Conservation (phyloP, 1,140 invertebrate species). For the Drosophila ogumai region DNA sequence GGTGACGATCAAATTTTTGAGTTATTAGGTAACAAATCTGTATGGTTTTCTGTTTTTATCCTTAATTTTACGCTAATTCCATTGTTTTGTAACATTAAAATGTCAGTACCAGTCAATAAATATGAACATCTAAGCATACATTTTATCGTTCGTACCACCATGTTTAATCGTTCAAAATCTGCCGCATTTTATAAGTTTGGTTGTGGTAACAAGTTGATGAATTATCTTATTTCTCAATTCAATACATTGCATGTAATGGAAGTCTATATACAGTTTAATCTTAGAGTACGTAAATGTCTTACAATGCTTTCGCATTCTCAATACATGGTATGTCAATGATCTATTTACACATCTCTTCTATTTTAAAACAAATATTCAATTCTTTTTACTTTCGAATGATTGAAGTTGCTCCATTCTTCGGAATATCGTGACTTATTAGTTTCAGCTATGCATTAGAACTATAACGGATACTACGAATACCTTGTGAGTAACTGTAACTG, state of each 20-base stretch:
- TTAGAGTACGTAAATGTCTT: constrained; percentile 61
- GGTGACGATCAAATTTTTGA: constrained; percentile 49
- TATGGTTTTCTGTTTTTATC: constrained; percentile 33
- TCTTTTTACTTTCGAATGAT: constrained; percentile 46
- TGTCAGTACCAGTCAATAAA: constrained; percentile 54
- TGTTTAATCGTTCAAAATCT: constrained; percentile 24
- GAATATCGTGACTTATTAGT: constrained; percentile 27
- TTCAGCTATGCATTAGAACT: constrained; percentile 67
- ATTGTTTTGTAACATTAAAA: constrained; percentile 50
- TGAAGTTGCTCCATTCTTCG: constrained; percentile 53
- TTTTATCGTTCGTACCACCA: constrained; percentile 34
- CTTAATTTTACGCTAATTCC: constrained; percentile 40
- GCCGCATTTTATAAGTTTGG: constrained; percentile 26
- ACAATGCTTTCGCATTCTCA: constrained; percentile 44
- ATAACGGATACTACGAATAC: constrained; percentile 51
- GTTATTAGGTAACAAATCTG: constrained; percentile 50
- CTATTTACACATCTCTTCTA: constrained; percentile 73
- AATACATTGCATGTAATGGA: constrained; percentile 61
- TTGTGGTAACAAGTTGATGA: constrained; percentile 43
- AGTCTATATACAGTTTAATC: constrained; percentile 71
- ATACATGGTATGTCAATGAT: constrained; percentile 45
- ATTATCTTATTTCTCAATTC: constrained; percentile 54
- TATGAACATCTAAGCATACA: constrained; percentile 53
- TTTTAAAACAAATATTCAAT: constrained; percentile 53
- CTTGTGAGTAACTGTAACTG: constrained; percentile 19